Evolutionary conservation across 1,140 invertebrate species (phyloP).

Genomic region (Euwallacea similis): DNA sequence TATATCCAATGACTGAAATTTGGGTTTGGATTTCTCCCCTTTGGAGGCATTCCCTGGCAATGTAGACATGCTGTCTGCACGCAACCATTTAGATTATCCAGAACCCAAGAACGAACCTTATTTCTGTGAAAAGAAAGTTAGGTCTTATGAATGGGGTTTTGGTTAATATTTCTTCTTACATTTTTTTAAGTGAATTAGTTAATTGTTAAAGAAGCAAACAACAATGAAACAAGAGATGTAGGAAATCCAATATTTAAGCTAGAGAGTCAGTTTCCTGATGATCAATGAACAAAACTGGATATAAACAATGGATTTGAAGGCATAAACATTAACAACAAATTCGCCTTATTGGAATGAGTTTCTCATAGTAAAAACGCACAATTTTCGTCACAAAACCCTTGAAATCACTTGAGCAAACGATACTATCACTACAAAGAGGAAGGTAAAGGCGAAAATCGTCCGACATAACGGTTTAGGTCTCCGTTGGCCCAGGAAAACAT

Average conservation of each 20-base stretch:
- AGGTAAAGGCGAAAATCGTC: constrained; percentile 28
- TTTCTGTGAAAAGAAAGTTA: constrained; percentile 58
- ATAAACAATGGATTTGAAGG: too few relatives aligned
- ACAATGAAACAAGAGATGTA: neutral
- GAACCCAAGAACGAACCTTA: constrained; percentile 80
- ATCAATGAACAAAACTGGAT: too few relatives aligned
- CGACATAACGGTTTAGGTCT: constrained; percentile 43
- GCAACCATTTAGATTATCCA: constrained; percentile 79
- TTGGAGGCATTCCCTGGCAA: constrained; percentile 55
- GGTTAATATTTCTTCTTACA: too few relatives aligned
- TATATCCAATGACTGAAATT: constrained; percentile 95
- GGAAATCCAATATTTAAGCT: too few relatives aligned
- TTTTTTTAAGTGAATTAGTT: neutral
- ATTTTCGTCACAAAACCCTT: too few relatives aligned
- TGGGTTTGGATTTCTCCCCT: constrained; percentile 93
- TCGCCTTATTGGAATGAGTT: too few relatives aligned
- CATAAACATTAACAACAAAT: too few relatives aligned
- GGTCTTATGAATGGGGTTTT: too few relatives aligned
- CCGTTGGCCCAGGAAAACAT: constrained; percentile 45
- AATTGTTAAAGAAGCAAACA: neutral
- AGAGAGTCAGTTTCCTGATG: too few relatives aligned
- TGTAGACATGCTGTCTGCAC: constrained; percentile 61
- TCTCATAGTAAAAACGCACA: too few relatives aligned
- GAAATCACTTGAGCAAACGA: too few relatives aligned
- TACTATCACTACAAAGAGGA: constrained; percentile 12